Base-by-base conservation (phyloP, 2,888 invertebrate genomes). In the Cephus pygmeus region DNA sequence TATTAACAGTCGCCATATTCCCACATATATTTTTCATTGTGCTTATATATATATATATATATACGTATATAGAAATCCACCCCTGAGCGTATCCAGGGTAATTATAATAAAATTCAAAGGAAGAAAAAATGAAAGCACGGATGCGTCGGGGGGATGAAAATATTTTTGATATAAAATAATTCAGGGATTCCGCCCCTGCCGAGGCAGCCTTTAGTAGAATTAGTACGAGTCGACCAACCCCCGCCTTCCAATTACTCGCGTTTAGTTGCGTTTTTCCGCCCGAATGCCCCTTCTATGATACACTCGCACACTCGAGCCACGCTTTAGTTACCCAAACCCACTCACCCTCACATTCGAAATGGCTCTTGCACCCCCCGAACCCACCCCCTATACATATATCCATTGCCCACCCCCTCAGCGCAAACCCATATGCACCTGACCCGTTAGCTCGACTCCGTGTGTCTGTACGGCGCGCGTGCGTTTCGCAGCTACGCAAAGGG, bases 181-280 rank as follows among this genome's bases (percentile, higher is more conserved):
- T 69, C 31, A n/a, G 80, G 69, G 79, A 80, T 79, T 83, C 78
- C 76, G 69, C 71, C 40, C 73, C 73, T 69, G 68, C 69, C 34
- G 4, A 33, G 75, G 40, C 40, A 40, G 36, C 34, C 40, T 23
- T 80, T 81, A 78, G 80, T 78, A 77, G 80, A 81, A 84, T 82
- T 81, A 80, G 80, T 79, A 83, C 82, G 83, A 85, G 85, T 85
- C 85, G 85, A 87, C 86, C 81, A 81, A 85, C 84, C 82, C 83
- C 77, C 80, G 85, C 83, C 82, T 79, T 88, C 90, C 91, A 91
- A 91, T 91, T 91, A 91, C 91, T 91, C 89, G 88, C 88, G 87
- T 91, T 91, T 90, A 91, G 91, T 90, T 90, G 88, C 90, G 87
- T 91, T 91, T 91, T 91, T 91, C 90, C 90, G 88, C 88, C 85